Evolutionary conservation across 2,888 invertebrate genomes (phyloP).

Genomic region (Timema cristinae): DNA sequence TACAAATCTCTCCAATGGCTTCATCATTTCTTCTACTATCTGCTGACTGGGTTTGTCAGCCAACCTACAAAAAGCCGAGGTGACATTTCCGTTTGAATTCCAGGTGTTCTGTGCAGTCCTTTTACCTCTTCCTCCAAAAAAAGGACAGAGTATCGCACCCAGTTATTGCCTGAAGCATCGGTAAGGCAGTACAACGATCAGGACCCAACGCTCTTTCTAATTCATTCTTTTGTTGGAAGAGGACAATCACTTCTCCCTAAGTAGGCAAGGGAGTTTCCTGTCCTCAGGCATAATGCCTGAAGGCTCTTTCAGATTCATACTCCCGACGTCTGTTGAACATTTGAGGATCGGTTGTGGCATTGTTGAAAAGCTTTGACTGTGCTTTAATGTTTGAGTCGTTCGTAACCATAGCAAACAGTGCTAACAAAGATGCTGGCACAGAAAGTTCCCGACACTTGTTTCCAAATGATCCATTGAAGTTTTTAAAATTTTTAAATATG

Average conservation of each 20-base stretch:
- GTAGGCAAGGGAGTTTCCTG: slow-evolving; percentile 2
- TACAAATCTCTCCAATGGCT: background rate
- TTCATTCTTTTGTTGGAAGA: slow-evolving; percentile 1
- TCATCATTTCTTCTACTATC: background rate
- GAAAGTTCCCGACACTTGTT: background rate
- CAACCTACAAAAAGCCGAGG: background rate
- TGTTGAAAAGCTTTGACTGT: background rate
- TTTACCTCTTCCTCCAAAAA: slow-evolving; percentile 12
- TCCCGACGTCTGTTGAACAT: slow-evolving; percentile 8
- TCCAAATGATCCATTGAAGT: slow-evolving; percentile 11
- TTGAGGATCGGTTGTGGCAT: background rate
- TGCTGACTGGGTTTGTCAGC: background rate
- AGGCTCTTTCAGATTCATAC: background rate
- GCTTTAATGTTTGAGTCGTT: background rate
- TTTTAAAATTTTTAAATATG: background rate
- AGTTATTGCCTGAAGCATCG: background rate
- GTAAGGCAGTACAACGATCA: background rate
- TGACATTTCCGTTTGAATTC: background rate
- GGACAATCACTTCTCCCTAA: background rate
- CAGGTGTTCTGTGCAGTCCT: slow-evolving; percentile 1
- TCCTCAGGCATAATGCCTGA: background rate
- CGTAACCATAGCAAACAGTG: background rate
- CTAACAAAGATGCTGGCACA: slow-evolving; percentile 1
- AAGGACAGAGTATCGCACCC: background rate
- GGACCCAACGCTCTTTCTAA: background rate